Base-by-base conservation (phyloP, 1,140 invertebrate species). In the Drosophila nasuta region DNA sequence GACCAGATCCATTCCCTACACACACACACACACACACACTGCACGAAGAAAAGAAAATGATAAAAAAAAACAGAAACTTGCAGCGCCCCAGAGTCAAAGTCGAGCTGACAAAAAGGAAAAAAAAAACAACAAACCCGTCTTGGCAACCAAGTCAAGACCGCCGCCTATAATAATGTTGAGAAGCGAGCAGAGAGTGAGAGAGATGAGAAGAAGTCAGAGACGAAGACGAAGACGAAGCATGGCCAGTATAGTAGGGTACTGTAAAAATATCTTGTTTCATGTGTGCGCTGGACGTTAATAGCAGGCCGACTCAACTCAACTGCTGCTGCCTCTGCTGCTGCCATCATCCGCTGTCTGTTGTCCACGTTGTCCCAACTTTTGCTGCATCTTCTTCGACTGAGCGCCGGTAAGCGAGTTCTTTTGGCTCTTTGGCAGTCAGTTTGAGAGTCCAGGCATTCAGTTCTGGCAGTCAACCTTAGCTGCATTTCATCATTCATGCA, bases 201-300 rank as follows among this genome's bases (percentile, higher is more conserved):
- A 33, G 30, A 33, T 5, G 30, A 33, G 35, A 7, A 38, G 35
- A 38, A 38, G 41, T 35, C 35, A 35, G 35, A n/a, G n/a, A n/a
- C n/a, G n/a, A n/a, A 35, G 43, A 11, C 43, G 43, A 45, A 45
- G 11, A 45, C 43, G 11, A 35, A 48, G 38, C 67, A 52, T 43
- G 62, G 58, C 48, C 64, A 75, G 60, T 59, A 76, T 79, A 79
- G 79, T 79, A 79, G 75, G 86, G 72, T 71, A 72, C 75, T 81
- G 86, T 83, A 91, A 89, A 86, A 91, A 91, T 91, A 91, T 91
- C 89, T 91, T 91, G 89, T 91, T 91, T 91, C 89, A 91, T 91
- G 81, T 89, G 89, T 86, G 81, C 87, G 87, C 77, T 91, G 82
- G 87, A 90, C 87, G 82, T 91, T 91, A 90, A 90, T 90, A 90